A percentile compares a stretch with the other conserved stretches of the same genome.
These are phyloP conservation scores for Morphnarchus princeps DNA, from an alignment of 2,113 vertebrate species.

Conservation along the genomic window DNA sequence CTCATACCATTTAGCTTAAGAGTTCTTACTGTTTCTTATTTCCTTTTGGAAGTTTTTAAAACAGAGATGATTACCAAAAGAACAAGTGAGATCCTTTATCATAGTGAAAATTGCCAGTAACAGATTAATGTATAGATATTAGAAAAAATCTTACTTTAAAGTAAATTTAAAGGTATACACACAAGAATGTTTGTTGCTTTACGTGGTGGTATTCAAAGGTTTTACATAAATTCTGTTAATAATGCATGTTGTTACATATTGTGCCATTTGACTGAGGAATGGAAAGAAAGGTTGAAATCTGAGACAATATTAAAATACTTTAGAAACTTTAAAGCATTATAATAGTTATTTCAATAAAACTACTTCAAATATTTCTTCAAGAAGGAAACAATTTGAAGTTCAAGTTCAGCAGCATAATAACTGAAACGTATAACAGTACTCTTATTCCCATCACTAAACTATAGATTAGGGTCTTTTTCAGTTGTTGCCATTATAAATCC, in stretches of 20 bases:
- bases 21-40: conserved; percentile 8
- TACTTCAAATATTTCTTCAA: conserved; percentile 59
- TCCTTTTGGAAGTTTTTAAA: conserved; percentile 31
- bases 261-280: neutral
- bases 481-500: conserved; percentile 57
- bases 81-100: conserved; percentile 12
- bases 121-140: conserved; percentile 13
- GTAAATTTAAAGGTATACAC: neutral
- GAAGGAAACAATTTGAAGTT: conserved; percentile 64
- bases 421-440: conserved; percentile 9
- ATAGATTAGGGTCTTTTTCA: conserved; percentile 56
- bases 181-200: neutral
- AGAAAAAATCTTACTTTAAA: neutral
- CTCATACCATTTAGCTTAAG: neutral
- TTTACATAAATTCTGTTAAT: conserved; percentile 7
- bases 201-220: neutral
- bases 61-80: neutral
- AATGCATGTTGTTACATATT: neutral
- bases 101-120: neutral
- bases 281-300: conserved; percentile 25
- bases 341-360: conserved; percentile 53
- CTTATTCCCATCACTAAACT: conserved; percentile 48
- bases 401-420: conserved; percentile 54
- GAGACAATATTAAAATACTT: conserved; percentile 36
- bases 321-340: conserved; percentile 47